Conservation (phyloP, 2,797 vertebrate species). For the Florisuga fusca region DNA sequence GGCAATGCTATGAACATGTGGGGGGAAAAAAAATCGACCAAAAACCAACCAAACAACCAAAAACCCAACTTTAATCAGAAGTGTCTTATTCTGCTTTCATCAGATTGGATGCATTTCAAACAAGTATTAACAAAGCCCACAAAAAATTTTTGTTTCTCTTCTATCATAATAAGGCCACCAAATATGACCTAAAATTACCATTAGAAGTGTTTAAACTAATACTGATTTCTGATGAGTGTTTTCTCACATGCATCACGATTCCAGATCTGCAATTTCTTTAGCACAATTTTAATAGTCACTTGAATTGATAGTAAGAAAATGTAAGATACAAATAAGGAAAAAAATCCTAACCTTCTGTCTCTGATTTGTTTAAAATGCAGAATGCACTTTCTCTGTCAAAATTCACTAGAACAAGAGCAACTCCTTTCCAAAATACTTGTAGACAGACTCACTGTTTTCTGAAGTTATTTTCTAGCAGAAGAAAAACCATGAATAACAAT, state of each 20-base stretch:
- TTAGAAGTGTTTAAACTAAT: neutral
- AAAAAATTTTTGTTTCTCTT: neutral
- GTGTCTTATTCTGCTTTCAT: neutral
- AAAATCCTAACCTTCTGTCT: rapidly evolving
- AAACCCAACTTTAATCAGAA: neutral
- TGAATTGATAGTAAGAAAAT: neutral
- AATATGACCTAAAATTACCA: neutral
- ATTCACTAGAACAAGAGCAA: neutral
- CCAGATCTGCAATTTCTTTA: neutral
- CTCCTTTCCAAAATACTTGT: neutral
- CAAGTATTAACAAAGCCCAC: neutral
- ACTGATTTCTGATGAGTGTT: neutral
- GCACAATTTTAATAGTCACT: neutral
- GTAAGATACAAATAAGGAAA: neutral
- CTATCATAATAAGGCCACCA: rapidly evolving
- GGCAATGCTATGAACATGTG: neutral
- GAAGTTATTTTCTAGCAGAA: neutral
- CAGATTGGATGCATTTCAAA: neutral
- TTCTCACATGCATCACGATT: neutral
- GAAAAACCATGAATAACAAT: neutral
- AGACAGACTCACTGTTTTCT: neutral
- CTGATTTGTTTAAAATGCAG: neutral
- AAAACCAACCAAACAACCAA: too few relatives aligned
- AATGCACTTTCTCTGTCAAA: neutral
- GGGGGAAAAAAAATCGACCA: neutral